Percentiles rank a stretch among this genome's conserved stretches.
phyloP scores from a whole-genome alignment of 2,797 vertebrate species.

The Echiichthys vipera region DNA sequence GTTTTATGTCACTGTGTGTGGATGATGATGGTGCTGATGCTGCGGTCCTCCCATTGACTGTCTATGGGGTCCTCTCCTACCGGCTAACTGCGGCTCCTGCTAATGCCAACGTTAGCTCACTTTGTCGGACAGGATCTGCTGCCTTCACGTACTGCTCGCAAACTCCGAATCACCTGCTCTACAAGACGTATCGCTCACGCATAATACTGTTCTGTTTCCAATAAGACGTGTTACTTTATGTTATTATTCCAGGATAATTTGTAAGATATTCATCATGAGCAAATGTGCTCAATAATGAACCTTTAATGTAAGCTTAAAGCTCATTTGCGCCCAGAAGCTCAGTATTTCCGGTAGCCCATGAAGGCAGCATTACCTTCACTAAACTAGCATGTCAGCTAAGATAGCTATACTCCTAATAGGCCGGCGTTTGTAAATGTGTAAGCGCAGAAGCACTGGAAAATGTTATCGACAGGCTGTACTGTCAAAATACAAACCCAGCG shows the following conservation, averaged over 20 bases:
- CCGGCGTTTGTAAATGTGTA: not conserved
- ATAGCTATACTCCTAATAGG: too few species aligned
- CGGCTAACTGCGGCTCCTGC: slow-evolving; percentile 47
- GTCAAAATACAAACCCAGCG: not conserved
- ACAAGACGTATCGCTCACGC: not conserved
- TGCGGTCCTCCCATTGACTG: too few species aligned
- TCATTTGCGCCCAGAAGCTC: accelerated
- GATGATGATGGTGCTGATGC: slow-evolving; percentile 44
- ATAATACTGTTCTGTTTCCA: not conserved
- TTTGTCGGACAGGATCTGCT: slow-evolving; percentile 56
- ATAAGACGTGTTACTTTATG: not conserved
- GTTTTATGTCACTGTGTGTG: slow-evolving; percentile 32
- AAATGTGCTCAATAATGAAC: accelerated
- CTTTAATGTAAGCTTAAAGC: too few species aligned
- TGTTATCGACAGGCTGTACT: too few species aligned
- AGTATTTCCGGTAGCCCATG: not conserved
- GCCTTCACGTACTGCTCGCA: slow-evolving; percentile 50
- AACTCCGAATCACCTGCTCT: accelerated
- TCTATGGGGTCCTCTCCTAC: too few species aligned
- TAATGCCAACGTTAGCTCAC: slow-evolving; percentile 64
- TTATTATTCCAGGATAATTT: not conserved
- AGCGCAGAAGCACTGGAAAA: not conserved
- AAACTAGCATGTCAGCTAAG: slow-evolving; percentile 1
- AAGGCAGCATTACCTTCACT: slow-evolving; percentile 40
- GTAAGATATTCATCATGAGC: not conserved